Base-by-base conservation (phyloP, 2,888 invertebrate genomes). In the Sphecodes monilicornis region DNA sequence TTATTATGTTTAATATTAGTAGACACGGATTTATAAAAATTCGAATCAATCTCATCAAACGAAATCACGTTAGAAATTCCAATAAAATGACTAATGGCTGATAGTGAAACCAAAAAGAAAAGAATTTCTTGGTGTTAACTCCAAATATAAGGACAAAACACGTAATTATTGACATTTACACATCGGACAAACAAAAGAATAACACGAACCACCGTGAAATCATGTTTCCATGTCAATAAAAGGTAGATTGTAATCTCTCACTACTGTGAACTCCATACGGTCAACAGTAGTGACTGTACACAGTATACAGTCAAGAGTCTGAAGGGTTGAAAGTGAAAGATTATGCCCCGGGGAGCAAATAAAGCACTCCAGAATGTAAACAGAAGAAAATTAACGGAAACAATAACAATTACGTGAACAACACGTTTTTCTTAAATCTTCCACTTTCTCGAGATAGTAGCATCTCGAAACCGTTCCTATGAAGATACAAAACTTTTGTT, bases 261-360 rank as follows among this genome's bases (percentile, higher is more conserved):
- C 26, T 60, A 66, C 72, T 8, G 18, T 36, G 29, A n/a, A n/a
- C 29, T 64, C 57, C 82, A 57, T 32, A 66, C 18, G n/a, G n/a
- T n/a, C n/a, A n/a, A n/a, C n/a, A n/a, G n/a, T n/a, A n/a, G n/a
- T n/a, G n/a, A n/a, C n/a, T n/a, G n/a, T n/a, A n/a, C n/a, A n/a
- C n/a, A n/a, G 54, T 10, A 46, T 32, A 73, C 26, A 43, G 64
- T 16, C 66, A 70, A 76, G 73, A 64, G 78, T 66, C 84, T n/a
- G n/a, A 10, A 57, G 70, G 69, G 32, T n/a, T 32, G 36, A 71
- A 41, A 71, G 32, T 22, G 46, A 32, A 77, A 68, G 26, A 3
- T 69, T n/a, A 32, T 32, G 68, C 74, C 60, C 32, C 32, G 3
- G 54, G 36, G 66, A 39, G 10, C 64, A 57, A 64, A 41, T 43